These are phyloP conservation scores for Notodonta dromedarius DNA, from an alignment of 2,888 invertebrate species.

Conservation along the genomic window DNA sequence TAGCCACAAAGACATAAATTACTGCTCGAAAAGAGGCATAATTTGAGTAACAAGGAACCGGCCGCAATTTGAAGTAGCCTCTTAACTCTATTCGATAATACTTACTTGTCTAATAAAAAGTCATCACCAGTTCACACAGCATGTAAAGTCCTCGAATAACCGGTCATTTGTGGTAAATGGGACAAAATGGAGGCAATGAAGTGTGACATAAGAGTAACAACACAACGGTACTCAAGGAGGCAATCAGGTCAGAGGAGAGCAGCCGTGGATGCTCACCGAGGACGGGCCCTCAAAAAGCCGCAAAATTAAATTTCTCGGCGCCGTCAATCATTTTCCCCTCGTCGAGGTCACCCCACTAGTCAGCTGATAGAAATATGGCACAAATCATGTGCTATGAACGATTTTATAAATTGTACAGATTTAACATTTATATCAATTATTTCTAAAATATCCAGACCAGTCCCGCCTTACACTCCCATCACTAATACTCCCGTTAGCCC, in stretches of 20 bases:
- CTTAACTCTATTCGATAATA: background rate
- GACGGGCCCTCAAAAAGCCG: conserved; percentile 77
- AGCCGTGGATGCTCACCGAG: conserved; percentile 61
- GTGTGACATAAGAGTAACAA: conserved; percentile 68
- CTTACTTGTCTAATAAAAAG: conserved; percentile 4
- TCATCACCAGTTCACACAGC: background rate
- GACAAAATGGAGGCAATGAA: conserved; percentile 72
- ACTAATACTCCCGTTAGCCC: too few species aligned
- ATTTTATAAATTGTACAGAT: background rate
- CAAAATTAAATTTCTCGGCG: conserved; percentile 82
- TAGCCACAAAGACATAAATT: conserved; percentile 43
- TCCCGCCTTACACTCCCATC: too few species aligned
- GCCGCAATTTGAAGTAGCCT: background rate
- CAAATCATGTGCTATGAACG: conserved; percentile 31
- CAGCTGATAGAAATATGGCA: conserved; percentile 43
- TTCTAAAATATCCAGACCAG: too few species aligned
- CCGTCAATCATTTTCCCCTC: conserved; percentile 83
- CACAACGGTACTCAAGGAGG: conserved; percentile 65
- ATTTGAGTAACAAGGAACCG: background rate
- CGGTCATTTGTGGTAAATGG: conserved; percentile 52
- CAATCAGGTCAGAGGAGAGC: conserved; percentile 62
- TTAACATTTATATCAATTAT: too few species aligned
- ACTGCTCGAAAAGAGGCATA: conserved; percentile 3
- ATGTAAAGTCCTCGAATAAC: conserved; percentile 51
- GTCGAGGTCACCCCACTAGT: conserved; percentile 49